Evolutionary conservation across 2,797 vertebrate genomes (phyloP), one percentile per base, ranked within the genome.

Genomic region (Periparus ater): DNA sequence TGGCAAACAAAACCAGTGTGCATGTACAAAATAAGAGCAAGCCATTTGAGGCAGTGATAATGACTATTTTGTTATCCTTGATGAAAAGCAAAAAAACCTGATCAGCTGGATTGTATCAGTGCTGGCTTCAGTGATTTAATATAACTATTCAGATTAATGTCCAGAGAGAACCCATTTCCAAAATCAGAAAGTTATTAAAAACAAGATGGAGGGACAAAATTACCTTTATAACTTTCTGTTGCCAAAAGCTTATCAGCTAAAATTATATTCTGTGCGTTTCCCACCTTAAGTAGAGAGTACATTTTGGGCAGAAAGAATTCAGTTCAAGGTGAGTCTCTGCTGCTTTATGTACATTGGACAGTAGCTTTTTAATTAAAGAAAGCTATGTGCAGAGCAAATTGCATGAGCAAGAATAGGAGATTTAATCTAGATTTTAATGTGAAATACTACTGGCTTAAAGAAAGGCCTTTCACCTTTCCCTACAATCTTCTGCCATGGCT

Each of bases 181-280:
- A 92, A 94, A 77, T 88, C 78, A 78, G n/a, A n/a, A 65, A 48
- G 67, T 95, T 92, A 88, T 92, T 93, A 91, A 85, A 85, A 89
- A 27, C 18, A 75, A 58, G 36, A 66, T 30, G 21, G 47, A 72
- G 68, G 62, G 92, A 95, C 9, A 91, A 68, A 92, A 88, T 50
- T 62, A 62, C 19, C 18, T 84, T 57, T 85, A 19, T 80, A 89
- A 60, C 50, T 89, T 86, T 66, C 48, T 90, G 44, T 47, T 95
- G 92, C 36, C 89, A 93, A 47, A 85, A 91, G 10, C 38, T 58
- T 81, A 91, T 89, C 85, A 91, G 60, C 32, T 78, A 79, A 93
- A 93, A 77, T 22, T 16, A 36, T 60, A 65, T 48, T 88, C 54
- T 1, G 1, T 30, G 34, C 5, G 12, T 86, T 88, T 81, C 38